These are phyloP conservation scores for Rhagium mordax DNA, from an alignment of 2,888 invertebrate species.

Conservation along the genomic window DNA sequence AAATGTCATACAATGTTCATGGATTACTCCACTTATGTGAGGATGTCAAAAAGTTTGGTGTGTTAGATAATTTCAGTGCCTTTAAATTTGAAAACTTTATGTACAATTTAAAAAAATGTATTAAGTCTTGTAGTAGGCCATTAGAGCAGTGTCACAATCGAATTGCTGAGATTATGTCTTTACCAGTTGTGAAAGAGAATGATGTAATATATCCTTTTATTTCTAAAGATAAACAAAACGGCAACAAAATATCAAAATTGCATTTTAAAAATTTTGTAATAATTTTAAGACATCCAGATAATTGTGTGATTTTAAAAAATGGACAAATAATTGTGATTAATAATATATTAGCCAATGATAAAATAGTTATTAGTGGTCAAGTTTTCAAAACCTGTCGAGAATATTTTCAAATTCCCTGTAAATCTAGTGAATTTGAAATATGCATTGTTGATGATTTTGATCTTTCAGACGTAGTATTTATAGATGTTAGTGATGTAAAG, in stretches of 20 bases:
- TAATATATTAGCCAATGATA: background rate
- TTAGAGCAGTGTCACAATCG: conserved; percentile 17
- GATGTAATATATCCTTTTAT: background rate
- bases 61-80: conserved; percentile 16
- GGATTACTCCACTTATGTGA: conserved; percentile 17
- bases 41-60: conserved; percentile 11
- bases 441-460: conserved; percentile 9
- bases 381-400: conserved; percentile 3
- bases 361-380: background rate
- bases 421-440: conserved; percentile 20
- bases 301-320: conserved; percentile 24
- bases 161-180: conserved; percentile 8
- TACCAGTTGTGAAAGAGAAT: conserved; percentile 2
- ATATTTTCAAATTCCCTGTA: conserved; percentile 19
- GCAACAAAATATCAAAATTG: background rate
- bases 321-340: conserved; percentile 3
- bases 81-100: conserved; percentile 27
- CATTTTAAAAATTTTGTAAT: conserved; percentile 20
- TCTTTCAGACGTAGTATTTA: background rate
- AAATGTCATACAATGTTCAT: conserved; percentile 17
- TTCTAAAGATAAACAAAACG: conserved; percentile 8
- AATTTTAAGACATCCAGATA: conserved; percentile 16
- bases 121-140: conserved; percentile 14
- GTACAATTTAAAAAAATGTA: conserved; percentile 12
- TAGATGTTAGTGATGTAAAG: conserved; percentile 17